Base-by-base conservation (phyloP, 1,140 invertebrate genomes). In the Euura saliciscinereae region DNA sequence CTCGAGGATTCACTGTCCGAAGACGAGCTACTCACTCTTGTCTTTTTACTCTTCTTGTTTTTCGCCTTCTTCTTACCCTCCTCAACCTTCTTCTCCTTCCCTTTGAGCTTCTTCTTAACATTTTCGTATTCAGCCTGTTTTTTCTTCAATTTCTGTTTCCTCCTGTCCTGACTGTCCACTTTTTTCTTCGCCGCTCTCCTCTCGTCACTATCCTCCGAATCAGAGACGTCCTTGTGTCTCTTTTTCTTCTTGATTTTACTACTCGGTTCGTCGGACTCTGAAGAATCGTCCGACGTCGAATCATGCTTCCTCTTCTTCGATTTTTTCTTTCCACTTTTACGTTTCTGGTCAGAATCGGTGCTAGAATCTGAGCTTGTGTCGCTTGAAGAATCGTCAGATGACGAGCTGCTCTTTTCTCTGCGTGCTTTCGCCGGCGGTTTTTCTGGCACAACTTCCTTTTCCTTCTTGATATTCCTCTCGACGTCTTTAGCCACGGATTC, bases 321-420 rank as follows among this genome's bases (percentile, higher is more conserved):
- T 59, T 70, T 70, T 45, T 45, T 6, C 6, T 69, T 71, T 28
- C 11, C n/a, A 68, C 44, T 71, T 45, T 71, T 71, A 69, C 3
- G 8, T 43, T 43, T 67, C 42, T 67, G 10, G 42, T 44, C 44
- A 10, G 66, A 67, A 4, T 67, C 66, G 28, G 66, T n/a, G 44
- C 66, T 67, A 11, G 66, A 67, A 11, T 42, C 5, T 11, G 66
- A 67, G 11, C 7, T 42, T 4, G 28, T 11, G 8, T 44, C 44
- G 28, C 66, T 67, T 65, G 13, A 28, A 8, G 13, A 44, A 4
- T 28, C 42, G 42, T 43, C 13, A 42, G 28, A 71, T 10, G 66
- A 69, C 44, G 28, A 45, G 13, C 65, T 67, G 11, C n/a, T 43
- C 3, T 67, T 42, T n/a, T 3, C 13, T 6, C 5, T 11, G 8